These are phyloP conservation scores for Dromius quadrimaculatus DNA, from an alignment of 2,888 invertebrate genomes.

Conservation along the genomic window DNA sequence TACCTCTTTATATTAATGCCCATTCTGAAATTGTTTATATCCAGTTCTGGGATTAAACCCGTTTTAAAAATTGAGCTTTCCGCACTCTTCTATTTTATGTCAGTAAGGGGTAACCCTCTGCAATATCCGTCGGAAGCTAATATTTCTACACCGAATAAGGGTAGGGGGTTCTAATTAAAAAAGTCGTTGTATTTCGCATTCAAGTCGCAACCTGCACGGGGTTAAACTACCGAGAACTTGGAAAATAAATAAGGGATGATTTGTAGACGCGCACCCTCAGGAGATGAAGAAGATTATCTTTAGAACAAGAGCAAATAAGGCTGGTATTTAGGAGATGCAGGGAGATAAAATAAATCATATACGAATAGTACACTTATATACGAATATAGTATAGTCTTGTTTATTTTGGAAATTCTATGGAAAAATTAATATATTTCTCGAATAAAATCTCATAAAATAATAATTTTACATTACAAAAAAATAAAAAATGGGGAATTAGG, in stretches of 20 bases:
- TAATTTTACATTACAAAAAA: no score
- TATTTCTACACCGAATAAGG: slow-evolving; percentile 44
- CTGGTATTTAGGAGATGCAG: no score
- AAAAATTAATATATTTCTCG: no score
- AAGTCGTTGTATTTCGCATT: slow-evolving; percentile 55
- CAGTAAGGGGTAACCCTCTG: slow-evolving; percentile 29
- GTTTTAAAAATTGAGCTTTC: slow-evolving; percentile 40
- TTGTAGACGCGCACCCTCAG: slow-evolving; percentile 55
- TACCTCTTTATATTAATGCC: slow-evolving; percentile 47
- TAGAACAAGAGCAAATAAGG: background rate
- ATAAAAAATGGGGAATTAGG: no score
- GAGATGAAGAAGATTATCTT: slow-evolving; percentile 18
- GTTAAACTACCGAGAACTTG: slow-evolving; percentile 54
- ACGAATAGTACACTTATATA: no score
- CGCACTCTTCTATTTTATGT: slow-evolving; percentile 26
- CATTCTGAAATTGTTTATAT: slow-evolving; percentile 45
- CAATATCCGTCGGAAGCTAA: slow-evolving; percentile 47
- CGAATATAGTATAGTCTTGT: no score
- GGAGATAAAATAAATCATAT: no score
- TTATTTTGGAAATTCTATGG: no score
- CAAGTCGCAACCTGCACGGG: slow-evolving; percentile 49
- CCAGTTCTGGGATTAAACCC: slow-evolving; percentile 17
- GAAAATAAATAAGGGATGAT: slow-evolving; percentile 58
- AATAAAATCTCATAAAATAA: no score
- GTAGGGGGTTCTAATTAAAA: slow-evolving; percentile 56